phyloP scores from a whole-genome alignment of 2,888 invertebrate species.

The Leucophora obtusa region DNA sequence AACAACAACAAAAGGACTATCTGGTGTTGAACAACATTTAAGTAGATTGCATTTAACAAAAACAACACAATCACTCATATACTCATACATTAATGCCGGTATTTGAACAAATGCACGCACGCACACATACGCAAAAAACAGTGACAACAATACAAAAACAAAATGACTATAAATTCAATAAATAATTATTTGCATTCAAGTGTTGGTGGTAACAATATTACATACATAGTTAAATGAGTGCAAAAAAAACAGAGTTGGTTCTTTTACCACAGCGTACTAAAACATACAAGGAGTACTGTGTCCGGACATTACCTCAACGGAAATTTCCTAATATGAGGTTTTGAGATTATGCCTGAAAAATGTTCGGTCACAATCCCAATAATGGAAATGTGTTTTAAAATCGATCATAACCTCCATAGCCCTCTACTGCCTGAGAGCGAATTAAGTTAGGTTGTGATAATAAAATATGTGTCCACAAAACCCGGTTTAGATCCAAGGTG shows the following conservation, averaged over 20 bases:
- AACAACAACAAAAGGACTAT: slow-evolving; percentile 66
- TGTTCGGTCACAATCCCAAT: no score
- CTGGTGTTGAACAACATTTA: slow-evolving; percentile 72
- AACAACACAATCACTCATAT: slow-evolving; percentile 53
- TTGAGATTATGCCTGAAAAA: no score
- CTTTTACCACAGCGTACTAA: neutral
- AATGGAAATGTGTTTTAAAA: no score
- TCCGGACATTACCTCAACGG: no score
- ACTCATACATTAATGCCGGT: neutral
- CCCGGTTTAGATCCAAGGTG: no score
- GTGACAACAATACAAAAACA: slow-evolving; percentile 63
- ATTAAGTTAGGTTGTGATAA: no score
- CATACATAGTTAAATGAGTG: slow-evolving; percentile 45
- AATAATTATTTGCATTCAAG: slow-evolving; percentile 74
- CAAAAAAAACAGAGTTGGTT: slow-evolving; percentile 27
- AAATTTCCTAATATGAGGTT: neutral
- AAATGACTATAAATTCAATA: slow-evolving; percentile 73
- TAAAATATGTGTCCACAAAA: no score
- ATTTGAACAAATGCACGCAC: slow-evolving; percentile 22
- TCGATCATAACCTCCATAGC: no score
- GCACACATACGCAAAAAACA: slow-evolving; percentile 18
- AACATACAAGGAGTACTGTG: slow-evolving; percentile 4
- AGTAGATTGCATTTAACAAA: slow-evolving; percentile 48
- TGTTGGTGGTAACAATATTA: slow-evolving; percentile 50
- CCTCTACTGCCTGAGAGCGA: no score